Conservation (phyloP, 2,797 vertebrate species). For the Bovichtus diacanthus region DNA sequence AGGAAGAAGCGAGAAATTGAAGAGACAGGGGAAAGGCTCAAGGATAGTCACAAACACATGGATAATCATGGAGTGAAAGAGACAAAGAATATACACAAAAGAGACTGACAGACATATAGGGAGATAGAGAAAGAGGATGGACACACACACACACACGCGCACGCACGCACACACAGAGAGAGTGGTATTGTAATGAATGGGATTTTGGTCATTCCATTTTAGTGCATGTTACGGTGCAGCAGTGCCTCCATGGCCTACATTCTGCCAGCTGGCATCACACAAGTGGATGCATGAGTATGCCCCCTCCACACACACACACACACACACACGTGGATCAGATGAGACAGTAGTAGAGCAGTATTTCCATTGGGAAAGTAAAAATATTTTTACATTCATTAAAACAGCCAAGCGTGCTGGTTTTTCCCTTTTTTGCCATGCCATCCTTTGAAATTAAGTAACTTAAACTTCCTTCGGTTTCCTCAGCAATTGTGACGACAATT, state of each 20-base stretch:
- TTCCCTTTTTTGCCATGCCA: neutral
- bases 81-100: conserved; percentile 1
- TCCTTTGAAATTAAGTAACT: conserved; percentile 21
- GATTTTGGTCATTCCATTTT: conserved; percentile 65
- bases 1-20: conserved; percentile 23
- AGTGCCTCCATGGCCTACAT: conserved; percentile 79
- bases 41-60: conserved; percentile 16
- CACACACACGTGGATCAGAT: conserved; percentile 64
- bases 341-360: conserved; percentile 77
- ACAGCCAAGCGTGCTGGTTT: conserved; percentile 7
- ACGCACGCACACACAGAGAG: no score
- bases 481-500: neutral
- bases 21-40: conserved; percentile 10
- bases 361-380: conserved; percentile 56
- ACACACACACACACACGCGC: neutral
- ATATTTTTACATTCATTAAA: conserved; percentile 56
- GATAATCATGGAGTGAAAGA: conserved; percentile 14
- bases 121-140: neutral
- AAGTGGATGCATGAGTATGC: conserved; percentile 67
- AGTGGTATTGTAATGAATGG: conserved; percentile 54
- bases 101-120: neutral
- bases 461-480: conserved; percentile 14
- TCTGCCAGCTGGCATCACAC: conserved; percentile 78
- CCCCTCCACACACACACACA: conserved; percentile 36
- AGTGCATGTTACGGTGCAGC: conserved; percentile 66